Evolutionary conservation across 1,140 invertebrate species (phyloP).

Genomic region (Dryas iulia): DNA sequence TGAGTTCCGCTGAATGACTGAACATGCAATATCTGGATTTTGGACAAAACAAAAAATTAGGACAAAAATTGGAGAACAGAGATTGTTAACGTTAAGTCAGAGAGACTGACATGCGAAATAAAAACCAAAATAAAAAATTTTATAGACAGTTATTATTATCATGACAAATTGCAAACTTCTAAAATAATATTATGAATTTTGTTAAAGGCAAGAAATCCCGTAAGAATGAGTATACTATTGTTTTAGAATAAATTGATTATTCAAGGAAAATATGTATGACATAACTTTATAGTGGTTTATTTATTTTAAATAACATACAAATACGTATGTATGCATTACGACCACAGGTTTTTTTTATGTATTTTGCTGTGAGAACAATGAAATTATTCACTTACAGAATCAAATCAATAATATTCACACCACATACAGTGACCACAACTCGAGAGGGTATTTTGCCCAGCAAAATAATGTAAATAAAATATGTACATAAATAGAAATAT

Average conservation of each 20-base stretch:
- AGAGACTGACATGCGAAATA: too few relatives aligned
- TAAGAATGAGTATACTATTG: neutral
- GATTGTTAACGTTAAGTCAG: too few relatives aligned
- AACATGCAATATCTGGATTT: too few relatives aligned
- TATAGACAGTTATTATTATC: too few relatives aligned
- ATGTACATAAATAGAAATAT: too few relatives aligned
- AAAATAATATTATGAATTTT: neutral
- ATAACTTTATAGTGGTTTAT: neutral
- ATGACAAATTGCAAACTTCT: too few relatives aligned
- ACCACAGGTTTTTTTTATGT: neutral
- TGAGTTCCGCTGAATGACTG: too few relatives aligned
- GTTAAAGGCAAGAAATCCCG: neutral
- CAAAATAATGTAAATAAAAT: neutral
- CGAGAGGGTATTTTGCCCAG: neutral
- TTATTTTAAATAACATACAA: neutral
- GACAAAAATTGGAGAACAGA: too few relatives aligned
- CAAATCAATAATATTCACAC: neutral
- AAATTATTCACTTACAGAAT: neutral
- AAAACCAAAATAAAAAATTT: too few relatives aligned
- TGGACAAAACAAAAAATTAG: too few relatives aligned
- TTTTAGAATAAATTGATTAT: neutral
- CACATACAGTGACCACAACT: neutral
- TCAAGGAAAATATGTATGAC: neutral
- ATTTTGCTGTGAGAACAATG: neutral
- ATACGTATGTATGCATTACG: neutral